Conservation (phyloP, 2,888 invertebrate genomes). For the Hylaea fasciaria region DNA sequence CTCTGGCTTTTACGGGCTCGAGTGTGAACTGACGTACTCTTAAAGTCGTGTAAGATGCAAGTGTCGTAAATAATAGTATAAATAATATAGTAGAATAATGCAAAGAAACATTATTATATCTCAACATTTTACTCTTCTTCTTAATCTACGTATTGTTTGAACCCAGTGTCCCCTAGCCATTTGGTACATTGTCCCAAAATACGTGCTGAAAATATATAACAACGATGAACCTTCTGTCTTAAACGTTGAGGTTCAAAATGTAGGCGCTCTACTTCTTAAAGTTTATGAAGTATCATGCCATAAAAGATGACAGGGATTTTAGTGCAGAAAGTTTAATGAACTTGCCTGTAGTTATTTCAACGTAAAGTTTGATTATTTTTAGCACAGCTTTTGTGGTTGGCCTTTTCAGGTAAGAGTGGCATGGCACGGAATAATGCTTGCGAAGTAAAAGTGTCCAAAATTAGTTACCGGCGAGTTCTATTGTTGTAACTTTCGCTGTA, state of each 20-base stretch:
- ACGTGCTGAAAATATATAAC: conserved; percentile 16
- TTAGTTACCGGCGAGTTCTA: neutral
- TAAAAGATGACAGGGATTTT: conserved; percentile 7
- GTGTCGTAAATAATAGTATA: too few relatives aligned
- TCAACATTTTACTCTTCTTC: too few relatives aligned
- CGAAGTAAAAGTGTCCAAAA: neutral
- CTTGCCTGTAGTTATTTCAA: neutral
- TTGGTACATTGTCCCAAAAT: conserved; percentile 19
- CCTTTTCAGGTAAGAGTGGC: too few relatives aligned
- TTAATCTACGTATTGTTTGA: conserved; percentile 45
- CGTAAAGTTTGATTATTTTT: conserved; percentile 8
- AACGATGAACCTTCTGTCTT: conserved; percentile 5
- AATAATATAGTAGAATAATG: too few relatives aligned
- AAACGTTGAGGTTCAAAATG: conserved; percentile 14
- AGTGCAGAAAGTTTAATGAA: conserved; percentile 1
- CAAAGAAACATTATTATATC: too few relatives aligned
- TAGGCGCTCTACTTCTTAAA: neutral
- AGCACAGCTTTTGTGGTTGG: neutral
- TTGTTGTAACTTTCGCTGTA: too few relatives aligned
- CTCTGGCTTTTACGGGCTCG: too few relatives aligned
- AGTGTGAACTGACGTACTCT: too few relatives aligned
- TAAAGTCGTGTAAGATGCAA: too few relatives aligned
- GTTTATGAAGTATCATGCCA: conserved; percentile 8
- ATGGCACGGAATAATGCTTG: too few relatives aligned
- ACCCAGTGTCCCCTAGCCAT: conserved; percentile 38